Evolutionary conservation across 2,888 invertebrate species (phyloP).

Genomic region (Dryocosmus kuriphilus): DNA sequence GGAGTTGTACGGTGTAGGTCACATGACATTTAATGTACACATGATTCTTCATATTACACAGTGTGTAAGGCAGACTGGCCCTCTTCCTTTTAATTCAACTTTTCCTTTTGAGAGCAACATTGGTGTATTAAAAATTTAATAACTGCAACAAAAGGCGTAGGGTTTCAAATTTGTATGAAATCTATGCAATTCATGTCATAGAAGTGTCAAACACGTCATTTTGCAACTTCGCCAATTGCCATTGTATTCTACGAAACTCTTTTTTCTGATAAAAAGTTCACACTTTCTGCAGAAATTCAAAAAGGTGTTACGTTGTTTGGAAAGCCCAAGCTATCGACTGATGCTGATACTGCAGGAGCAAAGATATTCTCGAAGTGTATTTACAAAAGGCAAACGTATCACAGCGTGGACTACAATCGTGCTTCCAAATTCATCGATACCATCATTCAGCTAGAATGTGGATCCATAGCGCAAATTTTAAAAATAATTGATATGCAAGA

Average conservation of each 20-base stretch:
- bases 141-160: constrained; percentile 8
- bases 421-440: too few relatives aligned
- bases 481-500: not conserved
- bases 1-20: not conserved
- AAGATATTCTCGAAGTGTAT: too few relatives aligned
- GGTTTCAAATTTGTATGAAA: constrained; percentile 18
- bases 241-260: constrained; percentile 19
- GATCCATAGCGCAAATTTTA: too few relatives aligned
- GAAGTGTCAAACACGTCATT: too few relatives aligned
- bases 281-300: not conserved
- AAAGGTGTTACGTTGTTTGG: constrained; percentile 29
- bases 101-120: constrained; percentile 33
- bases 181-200: constrained; percentile 22
- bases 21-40: too few relatives aligned
- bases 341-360: not conserved
- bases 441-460: too few relatives aligned
- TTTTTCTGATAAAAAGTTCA: constrained; percentile 1
- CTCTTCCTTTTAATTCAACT: too few relatives aligned
- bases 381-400: too few relatives aligned
- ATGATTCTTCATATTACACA: constrained; percentile 1
- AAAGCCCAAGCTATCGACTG: constrained; percentile 6
- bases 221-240: constrained; percentile 16
- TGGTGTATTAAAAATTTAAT: constrained; percentile 22
- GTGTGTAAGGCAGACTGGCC: too few relatives aligned
- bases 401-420: too few relatives aligned